Evolutionary conservation across 1,140 invertebrate species (phyloP).

Genomic region (Anadara kagoshimensis): DNA sequence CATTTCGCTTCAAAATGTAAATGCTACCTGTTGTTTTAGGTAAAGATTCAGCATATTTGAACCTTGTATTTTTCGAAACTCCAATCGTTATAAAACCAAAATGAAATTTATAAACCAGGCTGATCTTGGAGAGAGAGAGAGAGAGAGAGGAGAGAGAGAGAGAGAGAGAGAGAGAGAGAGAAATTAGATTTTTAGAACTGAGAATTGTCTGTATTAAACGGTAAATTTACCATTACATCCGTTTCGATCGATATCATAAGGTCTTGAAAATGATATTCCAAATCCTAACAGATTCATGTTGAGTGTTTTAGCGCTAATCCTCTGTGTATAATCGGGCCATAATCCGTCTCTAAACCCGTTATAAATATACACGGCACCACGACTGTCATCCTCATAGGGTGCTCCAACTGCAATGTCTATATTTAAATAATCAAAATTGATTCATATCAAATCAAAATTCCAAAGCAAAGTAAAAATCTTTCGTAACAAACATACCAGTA

Average conservation of each 20-base stretch:
- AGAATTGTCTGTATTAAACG: constrained; percentile 7
- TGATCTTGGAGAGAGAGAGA: background rate
- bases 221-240: constrained; percentile 14
- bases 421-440: no score
- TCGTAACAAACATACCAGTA: background rate
- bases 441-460: background rate
- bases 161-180: background rate
- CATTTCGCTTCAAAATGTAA: no score
- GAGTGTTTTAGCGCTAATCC: background rate
- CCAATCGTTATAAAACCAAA: background rate
- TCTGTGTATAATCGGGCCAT: constrained; percentile 26
- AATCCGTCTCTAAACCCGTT: constrained; percentile 81
- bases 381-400: constrained; percentile 89
- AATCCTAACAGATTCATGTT: constrained; percentile 24
- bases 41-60: background rate
- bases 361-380: constrained; percentile 93
- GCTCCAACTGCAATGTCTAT: constrained; percentile 94
- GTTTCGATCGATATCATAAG: constrained; percentile 13
- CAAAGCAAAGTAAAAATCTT: background rate
- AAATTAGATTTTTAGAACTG: constrained; percentile 76
- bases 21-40: no score
- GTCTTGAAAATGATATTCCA: constrained; percentile 38
- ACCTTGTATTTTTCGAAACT: background rate
- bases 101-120: background rate
- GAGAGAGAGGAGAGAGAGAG: background rate